Evolutionary conservation across 30 jellyfish, hydroid and myxozoan species (phyloP).

Genomic region (Aurelia aurita complex sp. Pacific): DNA sequence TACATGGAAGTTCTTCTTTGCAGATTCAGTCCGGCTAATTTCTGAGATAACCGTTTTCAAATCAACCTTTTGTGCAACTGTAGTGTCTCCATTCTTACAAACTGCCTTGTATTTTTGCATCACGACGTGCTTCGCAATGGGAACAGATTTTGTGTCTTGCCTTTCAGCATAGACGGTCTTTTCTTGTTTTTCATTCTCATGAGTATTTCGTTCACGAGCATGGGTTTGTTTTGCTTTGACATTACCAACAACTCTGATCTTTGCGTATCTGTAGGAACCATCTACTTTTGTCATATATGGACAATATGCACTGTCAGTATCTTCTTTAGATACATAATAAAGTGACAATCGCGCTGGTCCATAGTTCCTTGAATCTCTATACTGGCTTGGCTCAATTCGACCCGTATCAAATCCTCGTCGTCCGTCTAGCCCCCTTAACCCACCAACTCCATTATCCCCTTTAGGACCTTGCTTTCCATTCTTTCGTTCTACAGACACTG

Average conservation of each 20-base stretch:
- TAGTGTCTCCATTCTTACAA: neutral
- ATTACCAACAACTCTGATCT: neutral
- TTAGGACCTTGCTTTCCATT: neutral
- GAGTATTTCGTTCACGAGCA: neutral
- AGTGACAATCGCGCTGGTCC: constrained; percentile 1
- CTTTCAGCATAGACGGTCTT: neutral
- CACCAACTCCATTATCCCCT: neutral
- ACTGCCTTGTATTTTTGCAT: neutral
- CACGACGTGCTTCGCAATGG: neutral
- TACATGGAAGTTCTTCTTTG: neutral
- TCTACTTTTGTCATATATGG: neutral
- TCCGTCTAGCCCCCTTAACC: constrained; percentile 7
- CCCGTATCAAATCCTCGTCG: neutral
- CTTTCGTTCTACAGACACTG: neutral
- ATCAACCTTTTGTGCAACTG: neutral
- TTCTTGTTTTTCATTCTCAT: neutral
- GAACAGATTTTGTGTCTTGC: neutral
- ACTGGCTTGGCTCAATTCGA: constrained; percentile 2
- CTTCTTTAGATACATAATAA: neutral
- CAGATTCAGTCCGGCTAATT: neutral
- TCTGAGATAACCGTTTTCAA: neutral
- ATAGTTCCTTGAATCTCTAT: neutral
- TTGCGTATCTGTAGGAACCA: constrained; percentile 5
- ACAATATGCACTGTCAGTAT: neutral
- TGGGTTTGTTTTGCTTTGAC: neutral